Evolutionary conservation across 1,140 invertebrate species (phyloP).

Genomic region (Bombus breviceps): DNA sequence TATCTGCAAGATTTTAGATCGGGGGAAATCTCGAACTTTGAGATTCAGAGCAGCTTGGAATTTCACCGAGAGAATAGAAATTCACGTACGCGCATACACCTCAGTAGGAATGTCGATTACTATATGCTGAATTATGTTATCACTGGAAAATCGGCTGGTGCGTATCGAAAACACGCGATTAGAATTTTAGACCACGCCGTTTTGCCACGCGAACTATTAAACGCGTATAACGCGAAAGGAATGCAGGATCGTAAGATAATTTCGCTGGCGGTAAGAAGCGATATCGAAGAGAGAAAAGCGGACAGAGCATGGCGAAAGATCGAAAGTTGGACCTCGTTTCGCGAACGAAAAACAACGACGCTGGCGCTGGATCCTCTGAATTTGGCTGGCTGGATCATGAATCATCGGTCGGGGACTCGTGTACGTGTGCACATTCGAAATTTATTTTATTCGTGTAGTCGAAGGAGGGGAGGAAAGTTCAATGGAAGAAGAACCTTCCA

Average conservation of each 20-base stretch:
- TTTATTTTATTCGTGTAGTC: background rate
- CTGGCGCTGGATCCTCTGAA: constrained; percentile 1
- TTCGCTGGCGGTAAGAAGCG: background rate
- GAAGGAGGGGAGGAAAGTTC: background rate
- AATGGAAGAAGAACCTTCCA: background rate
- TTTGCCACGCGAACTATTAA: background rate
- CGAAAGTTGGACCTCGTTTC: background rate
- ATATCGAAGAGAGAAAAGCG: background rate
- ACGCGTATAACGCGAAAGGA: background rate
- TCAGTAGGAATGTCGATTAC: background rate
- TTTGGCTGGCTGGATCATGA: background rate
- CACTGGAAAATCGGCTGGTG: background rate
- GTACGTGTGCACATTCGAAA: background rate
- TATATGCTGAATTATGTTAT: background rate
- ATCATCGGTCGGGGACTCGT: background rate
- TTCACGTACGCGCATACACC: background rate
- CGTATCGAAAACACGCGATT: background rate
- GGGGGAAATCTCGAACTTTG: no score
- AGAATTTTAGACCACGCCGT: background rate
- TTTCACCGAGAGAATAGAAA: background rate
- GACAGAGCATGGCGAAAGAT: background rate
- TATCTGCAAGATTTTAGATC: no score
- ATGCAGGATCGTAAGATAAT: background rate
- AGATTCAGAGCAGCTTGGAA: background rate
- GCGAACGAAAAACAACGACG: background rate